Evolutionary conservation across 30 jellyfish, hydroid and myxozoan species (phyloP), one percentile per base, ranked within the genome.

Genomic region (Aurelia coerulea): DNA sequence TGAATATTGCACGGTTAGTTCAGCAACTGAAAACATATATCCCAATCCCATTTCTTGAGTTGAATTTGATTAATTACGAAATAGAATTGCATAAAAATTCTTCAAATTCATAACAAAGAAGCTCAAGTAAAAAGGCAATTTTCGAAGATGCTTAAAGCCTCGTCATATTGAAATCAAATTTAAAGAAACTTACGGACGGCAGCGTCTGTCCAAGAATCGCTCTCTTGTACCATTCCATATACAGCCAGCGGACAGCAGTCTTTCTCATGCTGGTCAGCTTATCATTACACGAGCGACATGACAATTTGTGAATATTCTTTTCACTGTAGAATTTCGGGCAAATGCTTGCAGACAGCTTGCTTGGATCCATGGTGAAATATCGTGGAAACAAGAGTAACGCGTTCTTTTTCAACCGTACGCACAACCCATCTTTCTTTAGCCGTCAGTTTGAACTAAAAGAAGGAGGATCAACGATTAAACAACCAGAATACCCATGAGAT

Each of bases 211-310:
- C 99, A 32, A 90, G 90, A 8, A 95, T 92, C 17, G 98, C 92
- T 65, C 90, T 81, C 69, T 95, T 95, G 89, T 95, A 95, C 99
- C 99, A 95, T 72, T 95, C 99, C 96, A 95, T 60, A 62, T 95
- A 95, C 68, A 95, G 76, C 99, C 99, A 95, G 29, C 99, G 76
- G 11, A 95, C 97, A n/a, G 99, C 98, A 14, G 97, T 79, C 74
- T 90, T 95, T 32, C 99, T 65, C 99, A 95, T 90, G 63, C 89
- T 76, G 10, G 99, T 34, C 80, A 95, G 84, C 31, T 65, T 63
- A 32, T 81, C 97, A 39, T 68, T 75, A 77, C 97, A 90, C 59
- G 94, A 39, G 73, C 83, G 83, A 56, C 97, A 90, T 19, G 90
- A 68, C 52, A 68, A 56, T 33, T 74, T 37, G 56, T 52, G 72